Evolutionary conservation across 2,797 vertebrate genomes (phyloP), one percentile per base, ranked within the genome.

Genomic region (Phataginus tetradactyla): DNA sequence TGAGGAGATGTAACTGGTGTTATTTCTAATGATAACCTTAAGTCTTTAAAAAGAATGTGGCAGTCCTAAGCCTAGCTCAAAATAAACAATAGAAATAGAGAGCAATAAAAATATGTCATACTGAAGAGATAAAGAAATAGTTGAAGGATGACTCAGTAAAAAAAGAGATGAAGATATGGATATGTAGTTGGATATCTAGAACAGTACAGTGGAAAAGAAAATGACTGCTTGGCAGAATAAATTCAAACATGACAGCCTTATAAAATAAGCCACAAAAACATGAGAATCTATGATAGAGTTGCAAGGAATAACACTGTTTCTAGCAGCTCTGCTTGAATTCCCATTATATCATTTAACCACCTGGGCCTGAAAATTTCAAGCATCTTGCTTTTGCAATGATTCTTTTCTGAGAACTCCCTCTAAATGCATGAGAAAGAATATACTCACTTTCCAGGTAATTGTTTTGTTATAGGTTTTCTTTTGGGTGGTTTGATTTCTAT

Each of bases 391-490:
- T 92, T 71, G 37, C 49, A 79, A 86, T 78, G 77, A 80, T 79
- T 95, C 61, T 75, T 79, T 88, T 32, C 51, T 69, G 63, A 95
- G 77, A 68, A 61, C 3, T 90, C 63, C 42, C 61, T 94, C 34
- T 96, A 92, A 94, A 95, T 88, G 71, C 34, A 77, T 42, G 34
- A 94, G 63, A 81, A 77, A 68, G 18, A 93, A 96, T 83, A 85
- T 71, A 75, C n/a, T 95, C 77, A 91, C 80, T 94, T 97, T 83
- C 81, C 45, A 95, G 80, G 78, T 92, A 92, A 95, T 96, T 92
- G 80, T 95, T 88, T 93, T 95, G 34, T 96, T 90, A 95, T 18
- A 72, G 37, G 51, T 84, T 96, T 94, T 80, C 78, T 96, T 94
- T 96, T n/a, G 25, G 55, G 57, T 89, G 39, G 57, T 95, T 95